These are phyloP conservation scores for Chloroclystis v-ata DNA, from an alignment of 2,888 invertebrate species.

Conservation along the genomic window DNA sequence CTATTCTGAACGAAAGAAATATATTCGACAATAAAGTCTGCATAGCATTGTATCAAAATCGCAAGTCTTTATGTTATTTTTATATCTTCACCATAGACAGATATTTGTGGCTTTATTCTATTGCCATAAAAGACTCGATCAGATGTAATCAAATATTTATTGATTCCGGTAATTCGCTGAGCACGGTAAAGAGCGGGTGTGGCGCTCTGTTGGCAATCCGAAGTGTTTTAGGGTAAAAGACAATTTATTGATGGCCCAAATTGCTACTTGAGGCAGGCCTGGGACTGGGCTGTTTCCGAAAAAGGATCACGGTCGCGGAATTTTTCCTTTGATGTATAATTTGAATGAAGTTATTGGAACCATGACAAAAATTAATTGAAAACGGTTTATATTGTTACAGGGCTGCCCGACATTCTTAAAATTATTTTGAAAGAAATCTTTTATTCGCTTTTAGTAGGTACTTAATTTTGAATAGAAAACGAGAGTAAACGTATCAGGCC, in stretches of 20 bases:
- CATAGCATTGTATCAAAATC: neutral
- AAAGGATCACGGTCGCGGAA: neutral
- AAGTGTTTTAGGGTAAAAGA: slow-evolving; percentile 33
- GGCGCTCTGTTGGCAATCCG: slow-evolving; percentile 23
- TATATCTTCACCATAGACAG: slow-evolving; percentile 27
- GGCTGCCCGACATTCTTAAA: slow-evolving; percentile 1
- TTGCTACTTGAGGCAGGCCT: slow-evolving; percentile 19
- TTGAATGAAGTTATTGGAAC: neutral
- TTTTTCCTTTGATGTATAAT: slow-evolving; percentile 2
- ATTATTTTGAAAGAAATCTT: neutral
- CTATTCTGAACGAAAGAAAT: neutral
- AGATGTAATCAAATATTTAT: slow-evolving; percentile 51
- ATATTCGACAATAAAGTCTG: neutral
- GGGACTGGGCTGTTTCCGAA: neutral
- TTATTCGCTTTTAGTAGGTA: too few species aligned
- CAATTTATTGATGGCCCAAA: slow-evolving; percentile 46
- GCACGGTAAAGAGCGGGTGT: slow-evolving; percentile 32
- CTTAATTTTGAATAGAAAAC: neutral
- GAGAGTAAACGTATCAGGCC: neutral
- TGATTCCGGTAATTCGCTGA: slow-evolving; percentile 50
- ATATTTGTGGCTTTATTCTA: slow-evolving; percentile 31
- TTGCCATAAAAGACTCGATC: slow-evolving; percentile 35
- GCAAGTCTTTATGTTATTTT: slow-evolving; percentile 12
- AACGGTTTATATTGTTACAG: neutral
- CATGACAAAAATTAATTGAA: neutral